These are phyloP conservation scores for Leucoraja ocellata DNA, from an alignment of 2,797 vertebrate species.

Conservation along the genomic window DNA sequence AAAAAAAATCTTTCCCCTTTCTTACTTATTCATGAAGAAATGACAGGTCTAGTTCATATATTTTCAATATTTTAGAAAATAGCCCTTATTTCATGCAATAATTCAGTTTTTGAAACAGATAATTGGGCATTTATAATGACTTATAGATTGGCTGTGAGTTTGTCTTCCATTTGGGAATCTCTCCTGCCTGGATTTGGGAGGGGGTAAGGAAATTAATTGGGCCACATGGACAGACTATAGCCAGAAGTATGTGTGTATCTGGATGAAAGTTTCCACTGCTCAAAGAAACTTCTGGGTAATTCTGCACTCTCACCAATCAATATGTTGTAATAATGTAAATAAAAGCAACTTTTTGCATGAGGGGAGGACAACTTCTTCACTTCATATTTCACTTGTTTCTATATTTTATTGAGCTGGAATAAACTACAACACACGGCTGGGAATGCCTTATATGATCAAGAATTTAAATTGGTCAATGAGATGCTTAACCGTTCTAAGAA, in stretches of 20 bases:
- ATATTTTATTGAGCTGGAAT: not conserved
- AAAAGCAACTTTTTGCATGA: not conserved
- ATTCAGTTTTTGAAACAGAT: slow-evolving; percentile 30
- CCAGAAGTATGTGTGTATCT: not conserved
- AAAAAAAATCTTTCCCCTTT: not conserved
- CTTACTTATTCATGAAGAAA: slow-evolving; percentile 27
- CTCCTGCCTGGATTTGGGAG: slow-evolving; percentile 6
- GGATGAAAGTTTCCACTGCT: not conserved
- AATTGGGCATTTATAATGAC: slow-evolving; percentile 24
- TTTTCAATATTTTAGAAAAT: slow-evolving; percentile 27
- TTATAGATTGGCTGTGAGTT: slow-evolving; percentile 10
- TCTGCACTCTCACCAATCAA: not conserved
- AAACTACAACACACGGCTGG: not conserved
- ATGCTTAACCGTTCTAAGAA: not conserved
- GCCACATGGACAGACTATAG: not conserved
- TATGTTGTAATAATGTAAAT: not conserved
- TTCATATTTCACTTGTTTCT: not conserved
- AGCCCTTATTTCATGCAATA: not conserved
- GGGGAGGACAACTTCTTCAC: not conserved
- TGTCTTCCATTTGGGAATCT: slow-evolving; percentile 31
- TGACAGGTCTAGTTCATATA: not conserved
- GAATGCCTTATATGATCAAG: not conserved
- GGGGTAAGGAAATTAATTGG: not conserved
- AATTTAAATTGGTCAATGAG: not conserved
- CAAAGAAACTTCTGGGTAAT: slow-evolving; percentile 22